Percentiles rank a stretch among this genome's conserved stretches.
Conservation (phyloP, 1,140 invertebrate genomes). For the Bombus sylvicola region DNA sequence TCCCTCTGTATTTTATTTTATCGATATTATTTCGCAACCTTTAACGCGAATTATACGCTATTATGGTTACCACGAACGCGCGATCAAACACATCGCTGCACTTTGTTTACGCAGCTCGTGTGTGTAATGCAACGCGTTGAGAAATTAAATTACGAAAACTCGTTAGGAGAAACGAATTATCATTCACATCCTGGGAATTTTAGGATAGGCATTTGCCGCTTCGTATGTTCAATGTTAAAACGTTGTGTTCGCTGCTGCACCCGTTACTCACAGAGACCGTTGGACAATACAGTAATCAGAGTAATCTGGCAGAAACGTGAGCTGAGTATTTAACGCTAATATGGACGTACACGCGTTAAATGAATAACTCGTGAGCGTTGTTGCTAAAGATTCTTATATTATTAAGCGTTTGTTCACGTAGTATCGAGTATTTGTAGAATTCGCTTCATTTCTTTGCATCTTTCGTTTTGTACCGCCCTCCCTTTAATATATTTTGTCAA, state of each 20-base stretch:
- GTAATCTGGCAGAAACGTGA: constrained; percentile 14
- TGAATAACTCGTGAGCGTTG: neutral
- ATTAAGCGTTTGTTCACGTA: neutral
- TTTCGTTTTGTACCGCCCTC: neutral
- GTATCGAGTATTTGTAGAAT: neutral
- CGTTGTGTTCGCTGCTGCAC: neutral
- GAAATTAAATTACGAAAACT: constrained; percentile 41
- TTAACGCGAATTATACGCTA: neutral
- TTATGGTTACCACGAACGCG: neutral
- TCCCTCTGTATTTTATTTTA: neutral
- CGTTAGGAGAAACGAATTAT: constrained; percentile 31
- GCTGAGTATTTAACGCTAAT: constrained; percentile 18
- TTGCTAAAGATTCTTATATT: neutral
- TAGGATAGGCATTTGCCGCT: neutral
- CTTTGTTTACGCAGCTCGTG: neutral
- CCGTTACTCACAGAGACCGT: neutral
- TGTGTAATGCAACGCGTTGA: constrained; percentile 8
- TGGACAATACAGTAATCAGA: constrained; percentile 31
- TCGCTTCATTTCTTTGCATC: neutral
- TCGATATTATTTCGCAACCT: neutral
- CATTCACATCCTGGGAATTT: constrained; percentile 36
- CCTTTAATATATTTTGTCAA: neutral
- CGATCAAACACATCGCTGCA: constrained; percentile 26
- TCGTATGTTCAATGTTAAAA: constrained; percentile 23
- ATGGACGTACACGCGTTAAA: neutral